Percentiles rank a stretch among this genome's conserved stretches.
Evolutionary conservation across 1,140 invertebrate species (phyloP).

Genomic region (Pachypeltis micranthus): DNA sequence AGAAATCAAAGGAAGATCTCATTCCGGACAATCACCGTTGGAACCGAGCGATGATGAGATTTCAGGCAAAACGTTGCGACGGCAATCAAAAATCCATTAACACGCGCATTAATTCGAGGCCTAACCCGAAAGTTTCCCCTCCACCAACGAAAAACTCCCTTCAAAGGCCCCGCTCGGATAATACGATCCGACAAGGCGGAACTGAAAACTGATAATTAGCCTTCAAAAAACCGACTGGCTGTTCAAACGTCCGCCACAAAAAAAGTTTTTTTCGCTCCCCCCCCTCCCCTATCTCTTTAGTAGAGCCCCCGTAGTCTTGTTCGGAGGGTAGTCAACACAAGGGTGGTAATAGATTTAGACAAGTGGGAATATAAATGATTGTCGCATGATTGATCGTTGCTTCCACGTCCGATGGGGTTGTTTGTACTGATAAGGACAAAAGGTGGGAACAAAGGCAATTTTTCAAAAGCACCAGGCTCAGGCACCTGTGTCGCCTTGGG

Average conservation of each 20-base stretch:
- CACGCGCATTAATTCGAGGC: neutral
- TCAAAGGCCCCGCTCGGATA: neutral
- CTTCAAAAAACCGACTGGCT: neutral
- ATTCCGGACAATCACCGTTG: too few species aligned
- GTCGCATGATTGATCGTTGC: neutral
- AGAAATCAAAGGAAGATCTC: too few species aligned
- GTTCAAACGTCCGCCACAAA: too few species aligned
- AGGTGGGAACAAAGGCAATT: too few species aligned
- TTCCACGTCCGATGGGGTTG: neutral
- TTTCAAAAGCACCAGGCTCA: too few species aligned
- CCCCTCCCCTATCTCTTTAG: too few species aligned
- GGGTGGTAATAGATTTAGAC: slow-evolving; percentile 5
- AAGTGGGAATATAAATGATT: slow-evolving; percentile 1
- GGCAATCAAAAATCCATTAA: slow-evolving; percentile 8
- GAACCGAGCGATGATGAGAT: neutral
- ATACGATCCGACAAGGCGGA: neutral
- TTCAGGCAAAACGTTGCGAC: neutral
- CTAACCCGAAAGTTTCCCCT: neutral
- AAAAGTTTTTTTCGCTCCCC: too few species aligned
- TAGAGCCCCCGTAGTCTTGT: too few species aligned
- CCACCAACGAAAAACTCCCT: too few species aligned
- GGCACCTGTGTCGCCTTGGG: too few species aligned
- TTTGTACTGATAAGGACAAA: slow-evolving; percentile 7
- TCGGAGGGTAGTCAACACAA: too few species aligned
- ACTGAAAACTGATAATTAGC: neutral